These are phyloP conservation scores for Turritopsis dohrnii DNA, from an alignment of 30 jellyfish, hydroid and myxozoan species.

Conservation along the genomic window DNA sequence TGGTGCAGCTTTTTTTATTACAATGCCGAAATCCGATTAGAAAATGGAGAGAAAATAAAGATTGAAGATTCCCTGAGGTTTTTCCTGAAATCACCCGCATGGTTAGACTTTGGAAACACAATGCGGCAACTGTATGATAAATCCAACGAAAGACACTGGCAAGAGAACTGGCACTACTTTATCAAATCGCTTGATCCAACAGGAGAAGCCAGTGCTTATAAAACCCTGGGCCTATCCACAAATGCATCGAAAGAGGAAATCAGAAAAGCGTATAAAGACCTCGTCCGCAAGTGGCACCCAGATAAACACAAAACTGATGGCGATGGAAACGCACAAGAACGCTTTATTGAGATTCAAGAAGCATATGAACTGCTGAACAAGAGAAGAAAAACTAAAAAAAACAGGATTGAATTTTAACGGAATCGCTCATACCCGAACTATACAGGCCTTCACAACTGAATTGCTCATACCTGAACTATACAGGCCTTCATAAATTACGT, in stretches of 20 bases:
- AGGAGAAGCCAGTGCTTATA: slow-evolving; percentile 85
- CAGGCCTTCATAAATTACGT: too few species aligned
- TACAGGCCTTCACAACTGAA: too few species aligned
- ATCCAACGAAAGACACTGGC: slow-evolving; percentile 75
- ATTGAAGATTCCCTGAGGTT: slow-evolving; percentile 73
- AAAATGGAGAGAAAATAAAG: slow-evolving; percentile 87
- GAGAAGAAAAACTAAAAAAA: slow-evolving; percentile 7
- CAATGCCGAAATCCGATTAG: slow-evolving; percentile 80
- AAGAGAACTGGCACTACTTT: slow-evolving; percentile 70
- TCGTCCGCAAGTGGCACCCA: slow-evolving; percentile 96
- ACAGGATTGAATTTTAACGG: slow-evolving; percentile 19
- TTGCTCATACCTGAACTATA: too few species aligned
- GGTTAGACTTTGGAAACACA: slow-evolving; percentile 84
- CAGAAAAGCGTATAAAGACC: slow-evolving; percentile 49
- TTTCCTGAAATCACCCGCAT: slow-evolving; percentile 94
- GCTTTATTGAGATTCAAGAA: slow-evolving; percentile 83
- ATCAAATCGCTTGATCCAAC: slow-evolving; percentile 88
- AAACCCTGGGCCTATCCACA: slow-evolving; percentile 67
- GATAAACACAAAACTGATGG: slow-evolving; percentile 66
- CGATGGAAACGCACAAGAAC: slow-evolving; percentile 58
- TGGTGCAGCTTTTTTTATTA: slow-evolving; percentile 82
- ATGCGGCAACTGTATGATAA: slow-evolving; percentile 80
- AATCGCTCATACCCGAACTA: too few species aligned
- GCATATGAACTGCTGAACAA: slow-evolving; percentile 63
- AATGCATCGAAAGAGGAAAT: slow-evolving; percentile 83